Evolutionary conservation across 2,113 vertebrate species (phyloP), one percentile per base, ranked within the genome.

Genomic region (Lethenteron camtschaticum): DNA sequence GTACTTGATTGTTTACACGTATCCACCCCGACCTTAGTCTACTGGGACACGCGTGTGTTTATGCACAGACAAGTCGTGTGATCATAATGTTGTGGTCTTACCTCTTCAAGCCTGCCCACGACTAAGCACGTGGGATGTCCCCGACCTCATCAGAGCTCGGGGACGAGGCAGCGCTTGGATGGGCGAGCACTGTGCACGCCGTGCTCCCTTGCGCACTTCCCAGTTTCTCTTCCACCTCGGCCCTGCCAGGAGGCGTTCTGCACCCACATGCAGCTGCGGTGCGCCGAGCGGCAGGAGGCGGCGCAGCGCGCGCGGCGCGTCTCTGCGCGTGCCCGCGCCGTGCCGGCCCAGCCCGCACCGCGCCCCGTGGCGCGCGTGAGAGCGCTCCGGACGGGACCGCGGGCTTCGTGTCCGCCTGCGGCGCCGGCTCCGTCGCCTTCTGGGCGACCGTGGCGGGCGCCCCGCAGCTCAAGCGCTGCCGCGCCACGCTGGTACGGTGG

Each of bases 381-480:
- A 71, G 75, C 56, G 72, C 69, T 71, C 73, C 75, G 4, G 81
- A 83, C 3, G 79, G 79, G 69, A 79, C 78, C 68, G 41, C 41
- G 41, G 41, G 41, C 41, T 68, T 85, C 56, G 73, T 85, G 58
- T 83, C 80, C 63, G 76, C 83, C 68, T 76, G 75, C 73, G 86
- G 85, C 76, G 83, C 86, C 1, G 82, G 85, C 9, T 57, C 73
- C 13, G 76, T 87, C 72, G 81, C 78, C 77, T 82, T 78, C 75
- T 87, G 86, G 84, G 85, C 78, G 71, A 7, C 41, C 41, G 41
- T 6, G 41, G 41, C 41, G 41, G 41, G 41, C 41, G 41, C 41
- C 41, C 76, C 80, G 69, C 80, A 84, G 68, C 82, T 88, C 60
- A 79, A 81, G 71, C 72, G 41, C 41, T 41, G 41, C 41, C 41